Evolutionary conservation across 1,140 invertebrate genomes (phyloP), one percentile per base, ranked within the genome.

Genomic region (Zaprionus lachaisei): DNA sequence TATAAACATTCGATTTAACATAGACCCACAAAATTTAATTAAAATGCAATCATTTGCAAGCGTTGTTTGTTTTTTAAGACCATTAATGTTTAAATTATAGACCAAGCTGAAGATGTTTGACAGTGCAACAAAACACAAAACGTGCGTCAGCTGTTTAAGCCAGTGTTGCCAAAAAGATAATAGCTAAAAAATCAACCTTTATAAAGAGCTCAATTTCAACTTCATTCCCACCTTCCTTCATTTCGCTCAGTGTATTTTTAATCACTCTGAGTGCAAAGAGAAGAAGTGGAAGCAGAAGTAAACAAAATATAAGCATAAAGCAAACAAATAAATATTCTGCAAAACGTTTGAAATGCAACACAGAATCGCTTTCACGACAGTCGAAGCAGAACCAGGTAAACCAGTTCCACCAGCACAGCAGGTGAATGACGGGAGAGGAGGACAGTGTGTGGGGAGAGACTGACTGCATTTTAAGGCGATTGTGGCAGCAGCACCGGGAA

Each of bases 331-430:
- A 34, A 62, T 37, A 70, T 41, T 55, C 65, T 69, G 65, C 65
- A 75, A 63, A 69, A 7, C 54, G 66, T 75, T 71, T 71, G 34
- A 76, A 76, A 72, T 76, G 73, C 68, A 58, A 71, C 17, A 61
- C 31, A 64, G 73, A 76, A 66, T 76, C 69, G 73, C 73, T 76
- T 76, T 76, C 73, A 71, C 73, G 68, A 58, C 73, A 71, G 20
- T 63, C 54, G 41, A 62, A 73, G 20, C 68, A 71, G 73, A 75
- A 75, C 72, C 68, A 55, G 73, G 55, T 34, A 72, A 76, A 76
- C 73, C 73, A 55, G 73, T 76, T 76, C 65, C 22, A 38, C 44
- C 28, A 69, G 51, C 17, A 6, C 2, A 49, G 22, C 17, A 61
- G 55, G 12, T 54, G 20, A 17, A n/a, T 17, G 24, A 7, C 17